Evolutionary conservation across 2,113 vertebrate species (phyloP), one percentile per base, ranked within the genome.

Genomic region (Aythya baeri): DNA sequence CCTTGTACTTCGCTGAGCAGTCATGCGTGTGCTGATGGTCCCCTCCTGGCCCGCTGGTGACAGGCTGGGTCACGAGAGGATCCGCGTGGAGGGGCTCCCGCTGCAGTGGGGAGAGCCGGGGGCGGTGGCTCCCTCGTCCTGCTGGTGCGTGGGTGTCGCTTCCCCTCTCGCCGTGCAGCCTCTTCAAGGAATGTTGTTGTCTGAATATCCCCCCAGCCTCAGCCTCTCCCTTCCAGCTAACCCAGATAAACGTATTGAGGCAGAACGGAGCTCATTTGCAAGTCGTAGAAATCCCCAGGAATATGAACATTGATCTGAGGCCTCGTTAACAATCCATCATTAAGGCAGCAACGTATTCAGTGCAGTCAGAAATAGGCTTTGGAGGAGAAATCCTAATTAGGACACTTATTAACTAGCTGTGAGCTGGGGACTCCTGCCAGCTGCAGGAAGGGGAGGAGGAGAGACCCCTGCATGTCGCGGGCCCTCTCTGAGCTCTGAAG

Each of bases 231-330:
- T 26, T 2, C 9, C 46, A 16, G 22, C 70, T 93, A 91, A 93
- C 96, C 93, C 91, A 96, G 94, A 94, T 97, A 94, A 86, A 78
- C 86, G 73, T 57, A 34, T 4, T 3, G 74, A 91, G 90, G 74
- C 74, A 41, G 88, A 52, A 78, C 31, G 32, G 75, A 77, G 77
- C 92, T 95, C 57, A 44, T 96, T 79, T 96, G 93, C 80, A 71
- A 89, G 94, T 78, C 58, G 49, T 61, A 76, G 88, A 97, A 96
- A 93, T 96, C 93, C 95, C 97, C 86, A 91, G 93, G 88, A 97
- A 95, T 88, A 84, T 54, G 75, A 93, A n/a, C 83, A n/a, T 85
- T 89, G 89, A 94, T 94, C 91, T 29, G 77, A 92, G 93, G 81
- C 91, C 97, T 96, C 86, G 36, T 97, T 97, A 97, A 71, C 85